Base-by-base conservation (phyloP, 2,888 invertebrate genomes). In the Hypomecis punctinalis region DNA sequence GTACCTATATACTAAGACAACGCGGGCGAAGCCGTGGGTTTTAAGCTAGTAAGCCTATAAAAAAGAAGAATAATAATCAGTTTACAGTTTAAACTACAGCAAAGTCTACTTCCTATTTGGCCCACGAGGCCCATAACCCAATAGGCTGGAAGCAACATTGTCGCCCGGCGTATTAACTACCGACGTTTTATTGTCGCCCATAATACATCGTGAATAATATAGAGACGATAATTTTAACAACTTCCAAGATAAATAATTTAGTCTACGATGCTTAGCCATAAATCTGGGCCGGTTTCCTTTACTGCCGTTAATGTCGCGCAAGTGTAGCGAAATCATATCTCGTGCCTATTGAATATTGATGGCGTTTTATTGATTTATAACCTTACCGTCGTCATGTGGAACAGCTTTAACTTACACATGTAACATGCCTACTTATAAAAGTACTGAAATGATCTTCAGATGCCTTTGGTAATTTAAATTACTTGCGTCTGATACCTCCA, bases 191-290 rank as follows among this genome's bases (percentile, higher is more conserved):
- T 69, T 70, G 68, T 55, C 63, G 66, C 66, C 53, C 72, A 73
- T 40, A 53, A 47, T 75, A 74, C 70, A 71, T 63, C 67, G 72
- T 70, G 69, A 70, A 67, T 74, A 75, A 72, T 79, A 80, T 37
- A 76, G 72, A 78, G 74, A 77, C 73, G 72, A 76, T 72, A 54
- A 58, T 54, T 75, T 79, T 80, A 75, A 80, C 74, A 67, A 74
- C 74, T 79, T 79, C 78, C 76, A 75, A 80, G 77, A 80, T 77
- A 76, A 78, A 79, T 77, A 71, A 75, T 74, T 76, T 76, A 76
- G 73, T 68, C 69, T 72, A 67, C 73, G 55, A 67, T 63, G 65
- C 62, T 61, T 73, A 78, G 73, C 66, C 72, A 69, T 80, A 79
- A 80, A 79, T 80, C 76, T 73, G 68, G 64, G 65, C 73, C 66